A percentile compares a stretch with the other conserved stretches of the same genome.
Conservation (phyloP, 2,888 invertebrate species). For the Heteromyza rotundicornis region DNA sequence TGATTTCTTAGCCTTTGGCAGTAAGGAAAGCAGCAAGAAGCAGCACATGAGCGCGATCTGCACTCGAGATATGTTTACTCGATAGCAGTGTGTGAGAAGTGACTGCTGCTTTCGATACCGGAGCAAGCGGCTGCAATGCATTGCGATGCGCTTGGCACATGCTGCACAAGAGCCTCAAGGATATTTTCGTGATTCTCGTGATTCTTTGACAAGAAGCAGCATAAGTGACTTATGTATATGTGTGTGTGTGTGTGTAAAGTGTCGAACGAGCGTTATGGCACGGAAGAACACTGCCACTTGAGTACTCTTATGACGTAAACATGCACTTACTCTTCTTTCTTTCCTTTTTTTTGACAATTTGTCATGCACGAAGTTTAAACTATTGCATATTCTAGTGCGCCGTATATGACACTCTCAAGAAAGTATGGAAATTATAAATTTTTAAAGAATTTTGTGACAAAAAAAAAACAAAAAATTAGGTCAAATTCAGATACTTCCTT, state of each 20-base stretch:
- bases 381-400: no score
- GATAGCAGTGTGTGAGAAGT: conserved; percentile 10
- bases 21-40: neutral
- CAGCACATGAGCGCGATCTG: neutral
- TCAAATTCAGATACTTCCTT: conserved; percentile 53
- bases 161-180: conserved; percentile 6
- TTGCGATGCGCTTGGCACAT: neutral
- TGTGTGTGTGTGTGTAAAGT: no score
- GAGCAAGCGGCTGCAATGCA: no score
- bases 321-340: no score
- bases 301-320: no score
- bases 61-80: conserved; percentile 11
- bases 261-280: neutral
- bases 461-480: neutral
- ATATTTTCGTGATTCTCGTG: conserved; percentile 16
- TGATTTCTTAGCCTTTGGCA: conserved; percentile 12
- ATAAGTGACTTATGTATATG: neutral
- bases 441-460: neutral
- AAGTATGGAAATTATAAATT: no score
- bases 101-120: neutral
- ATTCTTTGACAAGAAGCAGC: conserved; percentile 9
- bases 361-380: neutral
- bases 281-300: neutral
- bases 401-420: no score
- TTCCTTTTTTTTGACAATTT: conserved; percentile 1